Base-by-base conservation (phyloP, 2,113 vertebrate genomes). In the Passer domesticus region DNA sequence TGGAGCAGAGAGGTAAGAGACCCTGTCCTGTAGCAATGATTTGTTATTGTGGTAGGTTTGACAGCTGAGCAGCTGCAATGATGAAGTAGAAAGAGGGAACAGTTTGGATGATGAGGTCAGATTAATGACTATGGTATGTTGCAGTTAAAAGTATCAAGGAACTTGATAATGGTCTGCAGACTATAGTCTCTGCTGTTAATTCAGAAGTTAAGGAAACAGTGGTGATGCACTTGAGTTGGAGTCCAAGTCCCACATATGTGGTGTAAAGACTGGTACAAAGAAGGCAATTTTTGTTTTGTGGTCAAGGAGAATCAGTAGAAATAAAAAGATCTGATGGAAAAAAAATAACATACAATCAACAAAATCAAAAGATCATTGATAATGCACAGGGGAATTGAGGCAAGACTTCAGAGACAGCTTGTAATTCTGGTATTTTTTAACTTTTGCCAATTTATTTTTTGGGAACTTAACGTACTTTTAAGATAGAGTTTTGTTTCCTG, bases 191-290 rank as follows among this genome's bases (percentile, higher is more conserved):
- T 90, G 66, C 21, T 82, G 21, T 15, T 56, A 62, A 74, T 53
- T 53, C 55, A 74, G 41, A 91, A 77, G 13, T 68, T 69, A 62
- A 10, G 27, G 37, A 41, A 73, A 31, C 4, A 10, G 6, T 60
- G 37, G 13, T 14, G 19, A 27, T 30, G 6, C 33, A 24, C 4
- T 6, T 20, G 23, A 82, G 10, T 16, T 82, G 63, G 46, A 47
- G 46, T 37, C 31, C 30, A 2, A 86, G 49, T 39, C 31, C 13
- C 44, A 68, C 49, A 68, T 46, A 37, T 63, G 27, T 0, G 0
- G 4, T 50, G 14, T 68, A 59, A 85, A 44, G 24, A 68, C 13
- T 11, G 39, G 43, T 37, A n/a, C 11, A 64, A 21, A 68, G 18
- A 76, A 73, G 16, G 19, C 11, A 72, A 41, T 80, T 93, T 79